These are phyloP conservation scores for Schizaphis graminum DNA, from an alignment of 2,888 invertebrate genomes.

Conservation along the genomic window DNA sequence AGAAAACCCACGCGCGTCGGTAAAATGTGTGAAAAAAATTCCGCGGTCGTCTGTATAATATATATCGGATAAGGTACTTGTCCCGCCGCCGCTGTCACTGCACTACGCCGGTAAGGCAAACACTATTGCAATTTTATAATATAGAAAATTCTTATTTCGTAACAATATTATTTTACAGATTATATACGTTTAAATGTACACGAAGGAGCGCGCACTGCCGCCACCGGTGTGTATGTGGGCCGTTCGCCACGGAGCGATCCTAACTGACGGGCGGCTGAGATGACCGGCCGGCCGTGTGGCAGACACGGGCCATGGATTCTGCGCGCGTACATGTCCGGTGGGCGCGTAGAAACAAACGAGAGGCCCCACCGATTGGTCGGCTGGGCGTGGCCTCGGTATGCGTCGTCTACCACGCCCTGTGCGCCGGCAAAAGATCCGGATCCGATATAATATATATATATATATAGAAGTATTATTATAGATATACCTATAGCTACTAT, in stretches of 20 bases:
- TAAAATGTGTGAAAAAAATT: background rate
- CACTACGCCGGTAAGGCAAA: background rate
- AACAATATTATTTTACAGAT: background rate
- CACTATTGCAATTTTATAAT: background rate
- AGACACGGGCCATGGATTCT: slow-evolving; percentile 40
- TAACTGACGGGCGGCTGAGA: slow-evolving; percentile 44
- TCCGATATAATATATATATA: background rate
- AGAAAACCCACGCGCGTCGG: background rate
- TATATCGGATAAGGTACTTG: background rate
- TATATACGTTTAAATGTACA: background rate
- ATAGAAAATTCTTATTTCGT: background rate
- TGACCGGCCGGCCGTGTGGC: slow-evolving; percentile 2
- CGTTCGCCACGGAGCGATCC: slow-evolving; percentile 59
- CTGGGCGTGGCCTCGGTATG: slow-evolving; percentile 6
- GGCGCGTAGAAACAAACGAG: background rate
- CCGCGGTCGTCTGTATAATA: background rate
- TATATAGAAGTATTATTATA: background rate
- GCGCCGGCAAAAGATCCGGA: background rate
- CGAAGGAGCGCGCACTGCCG: slow-evolving; percentile 22
- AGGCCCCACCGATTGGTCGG: slow-evolving; percentile 37
- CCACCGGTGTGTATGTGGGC: slow-evolving; percentile 36
- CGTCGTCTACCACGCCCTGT: slow-evolving; percentile 30
- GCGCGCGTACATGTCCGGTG: background rate
- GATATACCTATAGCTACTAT: background rate
- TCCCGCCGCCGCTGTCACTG: background rate